Conservation (phyloP, 2,113 vertebrate species). For the Callocephalon fimbriatum region DNA sequence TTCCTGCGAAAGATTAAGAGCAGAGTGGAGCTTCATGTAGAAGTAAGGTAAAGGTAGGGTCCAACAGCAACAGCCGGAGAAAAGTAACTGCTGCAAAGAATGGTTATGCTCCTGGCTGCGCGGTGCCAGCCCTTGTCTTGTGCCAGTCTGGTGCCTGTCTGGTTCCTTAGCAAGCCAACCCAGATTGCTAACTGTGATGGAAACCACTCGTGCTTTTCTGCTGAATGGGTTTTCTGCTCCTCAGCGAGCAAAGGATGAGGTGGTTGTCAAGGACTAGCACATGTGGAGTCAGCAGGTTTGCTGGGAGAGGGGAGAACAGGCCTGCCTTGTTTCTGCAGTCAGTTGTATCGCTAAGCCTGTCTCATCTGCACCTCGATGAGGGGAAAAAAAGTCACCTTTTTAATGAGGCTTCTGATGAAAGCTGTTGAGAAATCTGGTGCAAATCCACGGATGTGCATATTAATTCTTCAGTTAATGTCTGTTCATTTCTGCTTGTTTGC, state of each 20-base stretch:
- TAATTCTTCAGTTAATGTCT: not conserved
- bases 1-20: not conserved
- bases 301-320: not conserved
- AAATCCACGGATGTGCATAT: not conserved
- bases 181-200: not conserved
- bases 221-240: not conserved
- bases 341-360: fast-evolving
- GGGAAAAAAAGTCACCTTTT: not conserved
- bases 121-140: not conserved
- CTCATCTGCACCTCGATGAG: not conserved
- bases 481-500: not conserved
- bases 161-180: not conserved
- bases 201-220: not conserved
- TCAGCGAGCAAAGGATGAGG: not conserved
- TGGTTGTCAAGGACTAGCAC: not conserved
- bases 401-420: not conserved
- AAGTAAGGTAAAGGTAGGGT: not conserved
- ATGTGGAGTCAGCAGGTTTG: not conserved
- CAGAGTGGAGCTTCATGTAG: not conserved
- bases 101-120: not conserved
- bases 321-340: not conserved
- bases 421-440: not conserved
- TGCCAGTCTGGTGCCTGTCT: not conserved
- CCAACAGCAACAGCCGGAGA: not conserved
- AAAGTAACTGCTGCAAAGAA: not conserved